These are phyloP conservation scores for Brachirus orientalis DNA, from an alignment of 2,113 vertebrate species.

Conservation along the genomic window DNA sequence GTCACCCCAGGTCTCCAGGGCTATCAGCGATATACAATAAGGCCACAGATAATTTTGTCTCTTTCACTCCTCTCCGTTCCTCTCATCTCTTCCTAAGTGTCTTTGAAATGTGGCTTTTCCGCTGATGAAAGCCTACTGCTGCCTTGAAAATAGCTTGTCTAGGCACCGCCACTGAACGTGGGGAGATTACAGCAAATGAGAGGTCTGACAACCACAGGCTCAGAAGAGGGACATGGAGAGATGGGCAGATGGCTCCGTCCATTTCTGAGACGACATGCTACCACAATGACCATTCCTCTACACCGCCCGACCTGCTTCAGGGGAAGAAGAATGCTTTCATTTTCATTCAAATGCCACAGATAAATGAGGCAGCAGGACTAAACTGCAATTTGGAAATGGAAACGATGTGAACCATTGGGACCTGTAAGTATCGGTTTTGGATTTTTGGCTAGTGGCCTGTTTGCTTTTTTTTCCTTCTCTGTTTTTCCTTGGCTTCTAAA, in stretches of 20 bases:
- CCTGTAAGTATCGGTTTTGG: slow-evolving; percentile 54
- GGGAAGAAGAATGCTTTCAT: slow-evolving; percentile 66
- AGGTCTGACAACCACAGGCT: slow-evolving; percentile 70
- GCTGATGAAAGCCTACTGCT: slow-evolving; percentile 57
- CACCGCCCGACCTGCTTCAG: slow-evolving; percentile 59
- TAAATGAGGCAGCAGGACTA: slow-evolving; percentile 51
- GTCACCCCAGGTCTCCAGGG: slow-evolving; percentile 25
- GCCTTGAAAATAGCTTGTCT: slow-evolving; percentile 71
- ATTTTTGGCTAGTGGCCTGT: slow-evolving; percentile 44
- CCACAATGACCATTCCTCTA: slow-evolving; percentile 55
- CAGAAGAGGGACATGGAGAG: slow-evolving; percentile 55
- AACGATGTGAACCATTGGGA: slow-evolving; percentile 57
- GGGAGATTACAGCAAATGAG: slow-evolving; percentile 73
- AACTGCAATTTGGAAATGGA: slow-evolving; percentile 69
- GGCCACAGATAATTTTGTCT: slow-evolving; percentile 1
- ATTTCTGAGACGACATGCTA: slow-evolving; percentile 41
- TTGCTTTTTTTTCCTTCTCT: slow-evolving; percentile 50
- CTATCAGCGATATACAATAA: slow-evolving; percentile 12
- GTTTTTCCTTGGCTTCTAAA: slow-evolving; percentile 74
- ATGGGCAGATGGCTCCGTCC: slow-evolving; percentile 69
- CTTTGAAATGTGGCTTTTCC: slow-evolving; percentile 37
- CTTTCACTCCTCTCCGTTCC: slow-evolving; percentile 1
- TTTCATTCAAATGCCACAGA: slow-evolving; percentile 66
- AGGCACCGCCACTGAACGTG: slow-evolving; percentile 42
- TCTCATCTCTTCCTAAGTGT: slow-evolving; percentile 7